These are phyloP conservation scores for Hydropotes inermis DNA, from an alignment of 2,113 vertebrate genomes.

Conservation along the genomic window DNA sequence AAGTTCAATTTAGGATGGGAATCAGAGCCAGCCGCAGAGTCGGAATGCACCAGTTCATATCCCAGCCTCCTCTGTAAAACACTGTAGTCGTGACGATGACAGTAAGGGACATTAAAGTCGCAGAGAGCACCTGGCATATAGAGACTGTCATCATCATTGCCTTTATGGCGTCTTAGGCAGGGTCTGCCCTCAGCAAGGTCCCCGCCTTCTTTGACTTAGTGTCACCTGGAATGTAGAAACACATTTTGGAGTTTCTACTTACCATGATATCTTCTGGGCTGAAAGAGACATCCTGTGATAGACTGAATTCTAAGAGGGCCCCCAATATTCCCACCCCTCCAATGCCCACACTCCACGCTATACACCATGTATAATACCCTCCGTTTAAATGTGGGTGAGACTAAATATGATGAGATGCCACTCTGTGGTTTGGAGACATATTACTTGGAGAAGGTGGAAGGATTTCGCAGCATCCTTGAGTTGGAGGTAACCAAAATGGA, in stretches of 20 bases:
- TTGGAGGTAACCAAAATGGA: not conserved
- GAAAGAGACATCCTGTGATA: not conserved
- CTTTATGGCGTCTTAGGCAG: not conserved
- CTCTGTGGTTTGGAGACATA: accelerated
- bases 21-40: not conserved
- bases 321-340: not conserved
- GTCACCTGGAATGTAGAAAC: not conserved
- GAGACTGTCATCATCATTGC: not conserved
- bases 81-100: not conserved
- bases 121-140: not conserved
- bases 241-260: not conserved
- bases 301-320: not conserved
- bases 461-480: not conserved
- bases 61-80: not conserved
- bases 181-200: not conserved
- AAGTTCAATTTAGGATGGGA: not conserved
- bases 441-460: not conserved
- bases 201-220: not conserved
- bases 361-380: not conserved
- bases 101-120: not conserved
- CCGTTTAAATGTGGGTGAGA: not conserved
- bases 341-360: not conserved
- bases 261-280: not conserved
- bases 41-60: not conserved
- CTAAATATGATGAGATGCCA: too few species aligned